Evolutionary conservation across 2,113 vertebrate species (phyloP), one percentile per base, ranked within the genome.

Genomic region (Halcyon senegalensis): DNA sequence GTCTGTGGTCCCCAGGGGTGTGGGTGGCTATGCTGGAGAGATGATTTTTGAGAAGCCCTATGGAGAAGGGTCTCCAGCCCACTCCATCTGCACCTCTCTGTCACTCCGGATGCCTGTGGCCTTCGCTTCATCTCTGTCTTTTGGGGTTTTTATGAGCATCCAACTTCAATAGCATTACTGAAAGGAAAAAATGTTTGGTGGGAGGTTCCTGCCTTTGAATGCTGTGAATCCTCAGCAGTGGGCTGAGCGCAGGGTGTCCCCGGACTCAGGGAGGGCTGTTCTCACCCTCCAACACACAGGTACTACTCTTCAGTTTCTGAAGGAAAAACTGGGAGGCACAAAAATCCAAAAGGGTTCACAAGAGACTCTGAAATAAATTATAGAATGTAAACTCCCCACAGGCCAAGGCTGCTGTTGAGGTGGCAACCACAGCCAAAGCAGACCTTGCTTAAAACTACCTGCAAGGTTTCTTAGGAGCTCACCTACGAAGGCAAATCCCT

Each of bases 381-480:
- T 21, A 31, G 66, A 79, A 39, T 35, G 30, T 31, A 63, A 77
- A 33, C 14, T 67, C 25, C 50, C 28, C 30, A 19, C 0, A 5
- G 63, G 55, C 18, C 8, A 16, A 56, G 33, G 63, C 50, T 89
- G 74, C 23, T 73, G 20, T 58, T 85, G 81, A 67, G 16, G 56
- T 63, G n/a, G 33, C 76, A 93, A 53, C 8, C 12, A 64, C 39
- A n/a, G 39, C 31, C 60, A 86, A 27, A 89, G 62, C 25, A 94
- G 55, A 84, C 11, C 10, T 89, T 93, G 50, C 50, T 93, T 89
- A 60, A 79, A 84, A 94, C 74, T 67, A 59, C 13, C 33, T 88
- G 16, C n/a, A 80, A 80, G 41, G 27, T 80, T 94, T 95, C 63
- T 86, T 82, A 66, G 2, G 31, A 91, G 63, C 53, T 95, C 48